phyloP scores from a whole-genome alignment of 1,140 invertebrate genomes.

The Cotesia chilonis region DNA sequence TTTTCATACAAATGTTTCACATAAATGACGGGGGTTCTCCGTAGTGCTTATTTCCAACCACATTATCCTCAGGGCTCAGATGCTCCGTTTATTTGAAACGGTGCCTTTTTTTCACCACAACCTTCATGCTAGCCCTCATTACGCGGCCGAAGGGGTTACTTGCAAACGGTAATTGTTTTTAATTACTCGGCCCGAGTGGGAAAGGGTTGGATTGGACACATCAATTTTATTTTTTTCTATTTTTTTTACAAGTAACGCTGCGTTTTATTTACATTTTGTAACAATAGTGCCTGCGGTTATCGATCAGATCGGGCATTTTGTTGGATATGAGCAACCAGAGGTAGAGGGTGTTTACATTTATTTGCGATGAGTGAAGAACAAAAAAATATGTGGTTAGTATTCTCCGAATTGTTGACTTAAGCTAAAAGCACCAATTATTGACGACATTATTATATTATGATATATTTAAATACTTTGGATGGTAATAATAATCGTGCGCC shows the following conservation, averaged over 20 bases:
- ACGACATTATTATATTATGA: too few relatives aligned
- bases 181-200: conserved; percentile 47
- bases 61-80: conserved; percentile 50
- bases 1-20: conserved; percentile 57
- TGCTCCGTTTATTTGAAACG: conserved; percentile 38
- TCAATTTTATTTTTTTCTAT: neutral
- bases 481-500: too few relatives aligned
- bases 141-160: conserved; percentile 41
- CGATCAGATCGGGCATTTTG: too few relatives aligned
- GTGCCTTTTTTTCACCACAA: conserved; percentile 23
- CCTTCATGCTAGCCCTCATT: conserved; percentile 44
- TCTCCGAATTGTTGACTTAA: too few relatives aligned
- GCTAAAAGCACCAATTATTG: too few relatives aligned
- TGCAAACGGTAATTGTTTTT: conserved; percentile 59
- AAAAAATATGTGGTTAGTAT: too few relatives aligned
- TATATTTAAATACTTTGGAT: too few relatives aligned
- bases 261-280: neutral
- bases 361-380: too few relatives aligned
- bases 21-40: conserved; percentile 45
- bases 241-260: conserved; percentile 5
- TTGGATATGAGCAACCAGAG: too few relatives aligned
- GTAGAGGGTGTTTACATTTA: too few relatives aligned
- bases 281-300: too few relatives aligned
- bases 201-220: conserved; percentile 33
- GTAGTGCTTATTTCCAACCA: conserved; percentile 46